Evolutionary conservation across 30 jellyfish, hydroid and myxozoan species (phyloP).

Genomic region (Hydractinia symbiolongicarpus): DNA sequence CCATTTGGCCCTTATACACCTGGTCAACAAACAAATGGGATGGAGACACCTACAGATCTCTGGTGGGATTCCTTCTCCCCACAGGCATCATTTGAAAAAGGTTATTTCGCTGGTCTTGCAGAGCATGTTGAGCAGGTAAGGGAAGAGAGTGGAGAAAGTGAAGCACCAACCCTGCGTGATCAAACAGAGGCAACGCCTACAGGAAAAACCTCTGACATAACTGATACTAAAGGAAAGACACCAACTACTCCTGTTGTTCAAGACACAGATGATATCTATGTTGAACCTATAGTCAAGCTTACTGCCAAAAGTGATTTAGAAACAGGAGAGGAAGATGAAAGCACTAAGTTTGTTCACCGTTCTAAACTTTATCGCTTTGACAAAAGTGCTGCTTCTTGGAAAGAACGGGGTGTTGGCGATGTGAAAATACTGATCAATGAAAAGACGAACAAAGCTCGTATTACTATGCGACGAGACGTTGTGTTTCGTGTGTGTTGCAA

Average conservation of each 20-base stretch:
- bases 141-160: slow-evolving; percentile 49
- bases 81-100: slow-evolving; percentile 73
- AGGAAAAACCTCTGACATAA: neutral
- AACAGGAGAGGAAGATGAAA: slow-evolving; percentile 92
- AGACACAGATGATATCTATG: slow-evolving; percentile 54
- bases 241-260: slow-evolving; percentile 24
- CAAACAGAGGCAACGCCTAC: slow-evolving; percentile 25
- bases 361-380: slow-evolving; percentile 82
- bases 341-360: slow-evolving; percentile 50
- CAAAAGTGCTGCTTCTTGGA: slow-evolving; percentile 62
- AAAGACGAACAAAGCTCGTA: slow-evolving; percentile 41
- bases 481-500: slow-evolving; percentile 73
- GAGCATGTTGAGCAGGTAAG: slow-evolving; percentile 62
- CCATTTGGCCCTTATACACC: neutral
- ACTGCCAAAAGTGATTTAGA: slow-evolving; percentile 39
- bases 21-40: slow-evolving; percentile 13
- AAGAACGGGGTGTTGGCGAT: slow-evolving; percentile 90
- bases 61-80: slow-evolving; percentile 98
- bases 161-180: slow-evolving; percentile 28
- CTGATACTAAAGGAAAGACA: neutral
- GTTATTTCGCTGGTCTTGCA: slow-evolving; percentile 77
- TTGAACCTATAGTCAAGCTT: slow-evolving; percentile 72
- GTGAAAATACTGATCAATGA: slow-evolving; percentile 53
- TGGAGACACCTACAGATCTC: slow-evolving; percentile 63
- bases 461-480: slow-evolving; percentile 81